Base-by-base conservation (phyloP, 2,888 invertebrate genomes). In the Fissipunctia ypsillon region DNA sequence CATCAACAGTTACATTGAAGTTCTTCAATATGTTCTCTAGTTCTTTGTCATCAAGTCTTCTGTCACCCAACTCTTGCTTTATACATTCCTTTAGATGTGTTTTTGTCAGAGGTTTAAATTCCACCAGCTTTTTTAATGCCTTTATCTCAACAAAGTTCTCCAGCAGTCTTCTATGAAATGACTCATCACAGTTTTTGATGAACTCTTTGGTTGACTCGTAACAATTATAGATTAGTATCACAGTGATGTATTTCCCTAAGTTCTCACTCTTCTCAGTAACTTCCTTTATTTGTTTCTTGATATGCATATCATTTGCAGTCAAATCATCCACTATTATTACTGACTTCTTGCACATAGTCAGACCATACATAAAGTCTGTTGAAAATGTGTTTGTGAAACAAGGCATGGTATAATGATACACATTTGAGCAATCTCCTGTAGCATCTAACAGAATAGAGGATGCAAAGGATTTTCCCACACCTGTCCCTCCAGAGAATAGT, bases 331-430 rank as follows among this genome's bases (percentile, higher is more conserved):
- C 87, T 79, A 96, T 88, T 70, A 96, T 74, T 41, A 94, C 75
- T 56, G 93, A 90, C 31, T 88, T 89, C 68, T 92, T 88, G 81
- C 96, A 96, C 59, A 95, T 83, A 69, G 91, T 91, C 48, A 95
- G 80, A 16, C 94, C 95, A 69, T 93, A 77, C 91, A 95, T 90
- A 43, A 93, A 85, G 54, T 94, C 93, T n/a, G 90, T 87, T 43
- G 93, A 88, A 87, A 94, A 93, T 65, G 77, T 89, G n/a, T 90
- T 87, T 60, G 84, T 83, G 85, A 96, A 95, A 81, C 89, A 92
- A 10, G 95, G 94, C 94, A 95, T 94, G 31, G 93, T 94, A 73
- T 93, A 95, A 79, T 96, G 95, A 85, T 95, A 95, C 3, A 95
- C 84, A 90, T 96, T 96, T 31, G 93, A 91, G 73, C 88, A 90